Conservation (phyloP, 2,888 invertebrate species). For the Fragum fragum region DNA sequence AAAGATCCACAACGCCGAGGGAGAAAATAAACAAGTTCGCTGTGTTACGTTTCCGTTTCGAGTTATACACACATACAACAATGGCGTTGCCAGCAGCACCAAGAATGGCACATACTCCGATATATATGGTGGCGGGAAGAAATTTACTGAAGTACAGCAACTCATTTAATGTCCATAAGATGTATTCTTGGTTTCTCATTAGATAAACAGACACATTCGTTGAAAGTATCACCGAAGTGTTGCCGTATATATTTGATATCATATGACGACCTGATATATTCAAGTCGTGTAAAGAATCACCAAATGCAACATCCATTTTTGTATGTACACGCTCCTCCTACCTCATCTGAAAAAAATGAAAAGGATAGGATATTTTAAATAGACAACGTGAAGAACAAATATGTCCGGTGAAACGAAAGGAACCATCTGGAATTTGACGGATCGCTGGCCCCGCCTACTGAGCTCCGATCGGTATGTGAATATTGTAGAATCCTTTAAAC, state of each 20-base stretch:
- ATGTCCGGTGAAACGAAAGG: no score
- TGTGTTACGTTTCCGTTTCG: slow-evolving; percentile 15
- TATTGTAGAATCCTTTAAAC: no score
- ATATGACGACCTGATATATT: not conserved
- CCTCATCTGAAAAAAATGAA: no score
- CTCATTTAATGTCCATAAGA: slow-evolving; percentile 44
- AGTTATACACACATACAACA: slow-evolving; percentile 45
- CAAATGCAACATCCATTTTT: not conserved
- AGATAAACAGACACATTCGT: not conserved
- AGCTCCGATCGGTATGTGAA: no score
- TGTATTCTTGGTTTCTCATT: slow-evolving; percentile 14
- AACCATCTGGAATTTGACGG: no score
- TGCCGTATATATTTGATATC: not conserved
- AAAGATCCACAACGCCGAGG: slow-evolving; percentile 35
- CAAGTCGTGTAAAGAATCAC: not conserved
- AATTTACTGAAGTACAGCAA: slow-evolving; percentile 26
- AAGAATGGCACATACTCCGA: slow-evolving; percentile 26
- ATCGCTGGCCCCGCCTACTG: no score
- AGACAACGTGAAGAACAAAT: no score
- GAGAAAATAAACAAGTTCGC: slow-evolving; percentile 44
- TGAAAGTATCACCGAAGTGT: not conserved
- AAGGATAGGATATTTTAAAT: no score
- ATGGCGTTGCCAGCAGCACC: slow-evolving; percentile 41
- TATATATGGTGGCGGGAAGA: slow-evolving; percentile 40
- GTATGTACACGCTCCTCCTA: no score